These are phyloP conservation scores for Rhynchonycteris naso DNA, from an alignment of 2,797 vertebrate species.

Conservation along the genomic window DNA sequence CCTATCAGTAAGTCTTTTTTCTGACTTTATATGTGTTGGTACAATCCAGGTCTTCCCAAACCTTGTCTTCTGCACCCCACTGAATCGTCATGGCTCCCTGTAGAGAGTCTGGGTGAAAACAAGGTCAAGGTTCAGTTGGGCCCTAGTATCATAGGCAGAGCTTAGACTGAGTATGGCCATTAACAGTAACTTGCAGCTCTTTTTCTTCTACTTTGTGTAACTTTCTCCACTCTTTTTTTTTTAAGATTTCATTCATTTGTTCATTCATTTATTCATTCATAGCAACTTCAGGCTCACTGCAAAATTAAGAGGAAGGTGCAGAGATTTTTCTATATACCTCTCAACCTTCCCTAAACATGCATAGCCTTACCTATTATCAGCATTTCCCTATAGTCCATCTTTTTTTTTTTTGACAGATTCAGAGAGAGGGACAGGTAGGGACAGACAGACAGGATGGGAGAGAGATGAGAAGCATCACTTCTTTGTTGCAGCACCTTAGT, in stretches of 20 bases:
- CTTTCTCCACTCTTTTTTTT: not conserved
- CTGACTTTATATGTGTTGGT: not conserved
- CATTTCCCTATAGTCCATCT: not conserved
- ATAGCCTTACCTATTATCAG: no score
- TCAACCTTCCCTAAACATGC: no score
- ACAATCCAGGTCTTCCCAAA: not conserved
- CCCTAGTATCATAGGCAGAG: not conserved
- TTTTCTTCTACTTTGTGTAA: not conserved
- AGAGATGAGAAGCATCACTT: no score
- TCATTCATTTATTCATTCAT: not conserved
- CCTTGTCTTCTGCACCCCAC: not conserved
- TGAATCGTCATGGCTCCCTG: not conserved
- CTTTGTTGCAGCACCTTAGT: no score
- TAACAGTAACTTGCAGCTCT: not conserved
- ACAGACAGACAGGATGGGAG: no score
- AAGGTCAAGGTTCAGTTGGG: not conserved
- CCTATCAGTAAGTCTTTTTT: not conserved
- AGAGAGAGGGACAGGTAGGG: no score
- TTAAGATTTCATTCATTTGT: not conserved
- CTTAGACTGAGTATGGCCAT: not conserved
- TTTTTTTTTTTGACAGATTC: no score
- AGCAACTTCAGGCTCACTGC: not conserved
- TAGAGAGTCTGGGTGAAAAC: not conserved
- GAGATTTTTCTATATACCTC: not conserved
- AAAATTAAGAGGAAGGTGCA: not conserved